Evolutionary conservation across 2,797 vertebrate species (phyloP).

Genomic region (Galagoides demidoff): DNA sequence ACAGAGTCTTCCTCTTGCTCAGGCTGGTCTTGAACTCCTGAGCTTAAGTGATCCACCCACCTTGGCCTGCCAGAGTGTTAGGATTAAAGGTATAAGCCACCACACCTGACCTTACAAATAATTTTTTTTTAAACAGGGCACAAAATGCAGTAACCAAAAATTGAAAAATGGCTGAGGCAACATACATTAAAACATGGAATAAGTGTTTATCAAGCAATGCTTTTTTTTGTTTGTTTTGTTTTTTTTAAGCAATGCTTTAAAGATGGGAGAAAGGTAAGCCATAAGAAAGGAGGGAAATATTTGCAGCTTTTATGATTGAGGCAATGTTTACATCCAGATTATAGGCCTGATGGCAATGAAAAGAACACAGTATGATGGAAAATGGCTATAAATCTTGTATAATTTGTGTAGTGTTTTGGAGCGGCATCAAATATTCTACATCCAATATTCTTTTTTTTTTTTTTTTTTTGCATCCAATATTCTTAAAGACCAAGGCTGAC

Average conservation of each 20-base stretch:
- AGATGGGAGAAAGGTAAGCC: not conserved
- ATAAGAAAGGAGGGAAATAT: not conserved
- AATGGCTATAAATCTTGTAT: not conserved
- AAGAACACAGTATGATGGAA: not conserved
- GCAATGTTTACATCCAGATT: not conserved
- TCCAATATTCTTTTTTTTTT: accelerated
- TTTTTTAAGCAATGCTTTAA: too few relatives aligned
- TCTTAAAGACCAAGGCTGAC: not conserved
- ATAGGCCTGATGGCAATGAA: not conserved
- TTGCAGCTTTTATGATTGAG: not conserved
- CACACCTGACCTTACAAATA: not conserved
- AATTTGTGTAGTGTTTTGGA: not conserved
- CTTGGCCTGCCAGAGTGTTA: too few relatives aligned
- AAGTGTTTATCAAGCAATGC: too few relatives aligned
- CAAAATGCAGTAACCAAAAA: not conserved
- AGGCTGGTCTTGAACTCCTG: too few relatives aligned
- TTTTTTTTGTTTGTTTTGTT: too few relatives aligned
- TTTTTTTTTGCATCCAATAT: too few relatives aligned
- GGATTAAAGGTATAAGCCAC: too few relatives aligned
- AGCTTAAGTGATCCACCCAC: too few relatives aligned
- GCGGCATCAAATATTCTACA: not conserved
- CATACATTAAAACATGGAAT: not conserved
- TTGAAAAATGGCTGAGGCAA: not conserved
- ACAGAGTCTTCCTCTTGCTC: too few relatives aligned
- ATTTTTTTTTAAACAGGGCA: not conserved